Base-by-base conservation (phyloP, 2,113 vertebrate genomes). In the Passer domesticus region DNA sequence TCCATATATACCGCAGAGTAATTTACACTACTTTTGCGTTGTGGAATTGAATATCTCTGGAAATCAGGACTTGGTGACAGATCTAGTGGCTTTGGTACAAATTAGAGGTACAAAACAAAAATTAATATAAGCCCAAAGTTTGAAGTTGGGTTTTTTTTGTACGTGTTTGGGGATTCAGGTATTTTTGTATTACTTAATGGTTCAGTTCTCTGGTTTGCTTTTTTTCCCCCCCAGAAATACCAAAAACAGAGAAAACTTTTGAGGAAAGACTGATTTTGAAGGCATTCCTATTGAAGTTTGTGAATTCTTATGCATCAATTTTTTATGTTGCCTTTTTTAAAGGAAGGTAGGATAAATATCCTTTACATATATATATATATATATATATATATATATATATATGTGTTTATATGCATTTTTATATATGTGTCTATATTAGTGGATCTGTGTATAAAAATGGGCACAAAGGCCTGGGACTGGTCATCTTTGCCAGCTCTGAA, bases 321-420 rank as follows among this genome's bases (percentile, higher is more conserved):
- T 99, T 99, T 98, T 99, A 99, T 18, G 99, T 99, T 97, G 99
- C 99, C 90, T 99, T 99, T 98, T 99, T 99, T 97, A 99, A 99
- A 97, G 99, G 99, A 97, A 99, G 99, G 99, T 99, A 89, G 87
- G 98, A 89, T 59, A 83, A 72, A 68, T 46, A 24, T 50, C 33
- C 39, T 80, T 55, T 62, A 46, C 4, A 22, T 76, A n/a, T 8
- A 15, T 8, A 44, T 44, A 43, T 43, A 18, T 15, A 13, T 8
- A 3, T 33, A 43, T 43, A 18, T 15, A 22, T 76, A n/a, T 8
- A 15, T 8, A 44, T 44, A 43, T 43, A 18, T 15, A 13, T 8
- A 3, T 33, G 33, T 53, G 33, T 68, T 15, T 27, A 17, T 72
- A 35, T 35, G 31, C 4, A 25, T 39, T 19, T 47, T 19, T 50